Base-by-base conservation (phyloP, 2,797 vertebrate species). In the Chelidonichthys spinosus region DNA sequence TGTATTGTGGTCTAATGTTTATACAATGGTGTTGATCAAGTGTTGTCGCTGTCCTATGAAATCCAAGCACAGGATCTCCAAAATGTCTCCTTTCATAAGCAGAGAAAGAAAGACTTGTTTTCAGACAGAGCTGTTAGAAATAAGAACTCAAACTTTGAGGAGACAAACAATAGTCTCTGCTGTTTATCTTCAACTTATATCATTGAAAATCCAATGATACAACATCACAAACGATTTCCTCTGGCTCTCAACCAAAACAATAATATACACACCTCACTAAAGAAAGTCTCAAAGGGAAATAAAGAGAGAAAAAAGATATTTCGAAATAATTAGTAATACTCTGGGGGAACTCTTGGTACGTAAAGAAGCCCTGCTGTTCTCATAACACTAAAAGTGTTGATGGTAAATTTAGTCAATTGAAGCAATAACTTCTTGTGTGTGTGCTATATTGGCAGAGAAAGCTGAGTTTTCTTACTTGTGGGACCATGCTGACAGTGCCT, bases 271-370 rank as follows among this genome's bases (percentile, higher is more conserved):
- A 35, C 11, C 13, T 11, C 33, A 49, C 18, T 55, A 2, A 42
- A 49, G 4, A 65, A 53, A 44, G 37, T 33, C 42, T 71, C 43
- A 6, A 32, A 65, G 56, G 11, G 35, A 61, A 60, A 36, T 59
- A 13, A 63, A 73, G 10, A 46, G 43, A 66, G 55, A 7, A 55
- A 78, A 74, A 69, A 47, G 3, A 18, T 47, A 49, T 25, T n/a
- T 73, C n/a, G 40, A 18, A 70, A 62, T 32, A 74, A 77, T 82
- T 71, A 74, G 39, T 17, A 37, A 65, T 39, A 42, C 35, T 64
- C 60, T 42, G 7, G 47, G 44, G 72, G 55, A 47, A 40, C 32
- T 56, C 14, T 18, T 53, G 39, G 18, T 43, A 49, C 25, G 25
- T 25, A 25, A 54, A 70, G 39, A 63, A 7, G 9, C 17, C 37